Conservation (phyloP, 2,888 invertebrate species). For the Chymomyza procnemis region DNA sequence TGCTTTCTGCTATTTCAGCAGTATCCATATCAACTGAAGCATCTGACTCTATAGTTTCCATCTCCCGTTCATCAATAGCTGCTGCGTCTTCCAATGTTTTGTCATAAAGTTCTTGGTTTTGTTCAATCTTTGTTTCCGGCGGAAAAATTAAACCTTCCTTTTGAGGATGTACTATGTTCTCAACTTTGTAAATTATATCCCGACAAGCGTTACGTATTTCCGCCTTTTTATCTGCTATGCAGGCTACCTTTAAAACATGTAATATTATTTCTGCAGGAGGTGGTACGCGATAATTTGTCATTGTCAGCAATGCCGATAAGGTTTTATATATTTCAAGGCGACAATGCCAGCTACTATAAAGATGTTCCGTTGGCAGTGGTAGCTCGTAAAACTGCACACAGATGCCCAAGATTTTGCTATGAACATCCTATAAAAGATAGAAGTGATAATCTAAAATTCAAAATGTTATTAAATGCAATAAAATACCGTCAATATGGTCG, state of each 20-base stretch:
- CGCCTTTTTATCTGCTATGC: constrained; percentile 16
- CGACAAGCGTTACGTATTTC: constrained; percentile 20
- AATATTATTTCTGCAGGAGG: constrained; percentile 27
- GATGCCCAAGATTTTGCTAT: constrained; percentile 23
- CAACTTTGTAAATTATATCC: constrained; percentile 23
- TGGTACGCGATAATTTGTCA: constrained; percentile 18
- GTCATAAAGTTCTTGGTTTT: not conserved
- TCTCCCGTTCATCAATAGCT: not conserved
- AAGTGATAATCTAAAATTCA: not conserved
- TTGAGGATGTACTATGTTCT: constrained; percentile 30
- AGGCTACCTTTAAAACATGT: constrained; percentile 20
- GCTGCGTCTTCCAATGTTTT: not conserved
- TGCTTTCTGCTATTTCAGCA: not conserved
- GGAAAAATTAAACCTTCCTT: constrained; percentile 27
- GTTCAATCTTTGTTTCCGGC: not conserved
- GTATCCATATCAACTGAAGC: not conserved
- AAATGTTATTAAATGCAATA: not conserved
- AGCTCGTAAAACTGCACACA: constrained; percentile 21
- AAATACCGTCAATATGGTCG: constrained; percentile 25
- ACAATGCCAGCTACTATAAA: constrained; percentile 31
- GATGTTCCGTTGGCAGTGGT: not conserved
- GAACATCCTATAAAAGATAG: constrained; percentile 18
- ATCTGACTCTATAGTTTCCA: not conserved
- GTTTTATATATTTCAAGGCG: constrained; percentile 35
- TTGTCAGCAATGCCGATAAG: constrained; percentile 17